Base-by-base conservation (phyloP, 64 coral and sea anemone genomes). In the Porites lutea region DNA sequence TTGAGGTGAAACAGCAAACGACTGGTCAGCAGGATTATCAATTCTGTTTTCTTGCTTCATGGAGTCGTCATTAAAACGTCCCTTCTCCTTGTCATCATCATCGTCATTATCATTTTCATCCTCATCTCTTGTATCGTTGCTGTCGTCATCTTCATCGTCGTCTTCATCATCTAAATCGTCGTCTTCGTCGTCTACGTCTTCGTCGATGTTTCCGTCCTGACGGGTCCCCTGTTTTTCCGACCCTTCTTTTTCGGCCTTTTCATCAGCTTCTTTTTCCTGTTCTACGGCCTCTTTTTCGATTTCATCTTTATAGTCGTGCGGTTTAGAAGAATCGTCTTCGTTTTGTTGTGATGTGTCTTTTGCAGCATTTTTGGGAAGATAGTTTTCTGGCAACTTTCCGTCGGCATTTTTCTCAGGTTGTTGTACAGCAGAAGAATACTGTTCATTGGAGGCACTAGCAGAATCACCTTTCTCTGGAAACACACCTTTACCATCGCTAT, bases 271-370 rank as follows among this genome's bases (percentile, higher is more conserved):
- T 49, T 83, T 91, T 22, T 91, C 89, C 37, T 84, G 78, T 52
- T 91, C 89, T 6, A 75, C 89, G 18, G 89, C 89, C 75, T 91
- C 78, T 59, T 83, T 91, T 51, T 91, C 89, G 21, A 84, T 72
- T 47, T 76, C 79, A 22, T 91, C 89, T 23, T 80, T 84, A 58
- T 91, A 91, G 75, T 91, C 79, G 13, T 48, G 81, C 45, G n/a
- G 62, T 3, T 52, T 16, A 52, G 59, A 84, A 46, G 47, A 15
- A 13, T 67, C 46, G 1, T 69, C 44, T 48, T 51, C 18, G 15
- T 51, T 50, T 19, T 45, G 16, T 21, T 52, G 45, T 52, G 61
- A 68, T 19, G 52, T 48, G 1, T 49, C 5, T 12, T 21, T 44
- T 48, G 51, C 4, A 12, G 7, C 8, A 19, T 66, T 16, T 49